A percentile compares a stretch with the other conserved stretches of the same genome.
Evolutionary conservation across 2,888 invertebrate genomes (phyloP).

Genomic region (Danaus chrysippus): DNA sequence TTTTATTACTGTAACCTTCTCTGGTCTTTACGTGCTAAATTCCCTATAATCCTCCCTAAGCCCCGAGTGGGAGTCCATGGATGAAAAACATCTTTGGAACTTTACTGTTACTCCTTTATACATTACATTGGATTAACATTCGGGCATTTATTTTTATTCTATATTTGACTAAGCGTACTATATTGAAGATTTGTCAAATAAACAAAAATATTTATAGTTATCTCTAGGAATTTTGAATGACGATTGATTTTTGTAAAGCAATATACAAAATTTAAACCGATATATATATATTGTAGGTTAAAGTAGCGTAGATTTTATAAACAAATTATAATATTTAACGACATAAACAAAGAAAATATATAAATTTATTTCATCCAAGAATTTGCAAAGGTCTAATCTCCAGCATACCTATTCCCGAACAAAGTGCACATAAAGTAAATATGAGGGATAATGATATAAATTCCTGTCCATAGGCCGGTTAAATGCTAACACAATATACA

Average conservation of each 20-base stretch:
- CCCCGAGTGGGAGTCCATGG: conserved; percentile 27
- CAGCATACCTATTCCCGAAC: conserved; percentile 25
- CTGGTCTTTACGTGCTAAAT: conserved; percentile 22
- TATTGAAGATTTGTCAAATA: not conserved
- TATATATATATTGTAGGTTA: not conserved
- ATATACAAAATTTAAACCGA: not conserved
- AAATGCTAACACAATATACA: conserved; percentile 22
- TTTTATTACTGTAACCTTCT: conserved; percentile 22
- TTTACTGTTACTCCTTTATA: not conserved
- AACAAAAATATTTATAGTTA: conserved; percentile 5
- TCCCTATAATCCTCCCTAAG: conserved; percentile 32
- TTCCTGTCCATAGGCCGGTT: conserved; percentile 28
- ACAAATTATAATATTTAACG: not conserved
- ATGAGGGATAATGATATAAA: conserved; percentile 30
- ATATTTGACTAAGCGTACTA: not conserved
- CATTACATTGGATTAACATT: not conserved
- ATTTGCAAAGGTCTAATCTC: conserved; percentile 21
- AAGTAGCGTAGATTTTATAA: not conserved
- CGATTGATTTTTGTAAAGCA: not conserved
- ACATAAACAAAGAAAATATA: not conserved
- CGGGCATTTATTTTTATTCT: not conserved
- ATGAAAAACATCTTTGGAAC: conserved; percentile 10
- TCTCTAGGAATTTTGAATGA: not conserved
- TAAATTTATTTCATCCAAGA: conserved; percentile 10
- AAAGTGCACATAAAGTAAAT: conserved; percentile 26